Percentiles rank a stretch among this genome's conserved stretches.
Conservation (phyloP, 2,888 invertebrate species). For the Dicyrtoma fusca region DNA sequence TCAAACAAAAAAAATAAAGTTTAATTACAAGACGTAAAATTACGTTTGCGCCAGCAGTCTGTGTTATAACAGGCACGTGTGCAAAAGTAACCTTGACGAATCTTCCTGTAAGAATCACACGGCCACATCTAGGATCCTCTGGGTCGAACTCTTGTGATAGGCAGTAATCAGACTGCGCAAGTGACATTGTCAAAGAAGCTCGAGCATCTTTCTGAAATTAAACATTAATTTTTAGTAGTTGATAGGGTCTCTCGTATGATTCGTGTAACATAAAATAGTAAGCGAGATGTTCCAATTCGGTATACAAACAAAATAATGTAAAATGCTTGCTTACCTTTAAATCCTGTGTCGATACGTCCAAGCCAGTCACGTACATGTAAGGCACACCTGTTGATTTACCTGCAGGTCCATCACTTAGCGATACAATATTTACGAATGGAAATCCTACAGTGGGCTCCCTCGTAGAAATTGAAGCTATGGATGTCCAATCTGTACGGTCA, state of each 20-base stretch:
- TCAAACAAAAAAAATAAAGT: neutral
- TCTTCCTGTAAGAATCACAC: slow-evolving; percentile 71
- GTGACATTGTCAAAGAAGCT: slow-evolving; percentile 68
- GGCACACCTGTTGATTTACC: slow-evolving; percentile 72
- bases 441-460: slow-evolving; percentile 66
- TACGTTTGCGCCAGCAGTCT: too few species aligned
- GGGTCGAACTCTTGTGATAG: slow-evolving; percentile 68
- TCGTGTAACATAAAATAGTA: too few species aligned
- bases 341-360: slow-evolving; percentile 72
- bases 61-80: too few species aligned
- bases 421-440: slow-evolving; percentile 72
- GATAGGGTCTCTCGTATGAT: too few species aligned
- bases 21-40: too few species aligned
- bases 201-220: slow-evolving; percentile 61
- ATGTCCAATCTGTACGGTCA: slow-evolving; percentile 68
- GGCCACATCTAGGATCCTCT: slow-evolving; percentile 77
- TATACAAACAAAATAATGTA: slow-evolving; percentile 42
- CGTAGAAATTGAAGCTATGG: slow-evolving; percentile 71
- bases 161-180: slow-evolving; percentile 73
- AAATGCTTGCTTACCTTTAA: slow-evolving; percentile 69
- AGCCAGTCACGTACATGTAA: slow-evolving; percentile 73
- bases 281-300: too few species aligned
- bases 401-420: slow-evolving; percentile 71
- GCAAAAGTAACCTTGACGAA: slow-evolving; percentile 65
- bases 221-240: too few species aligned